Conservation (phyloP, 2,797 vertebrate genomes). For the Pseudotriccus pelzelni region DNA sequence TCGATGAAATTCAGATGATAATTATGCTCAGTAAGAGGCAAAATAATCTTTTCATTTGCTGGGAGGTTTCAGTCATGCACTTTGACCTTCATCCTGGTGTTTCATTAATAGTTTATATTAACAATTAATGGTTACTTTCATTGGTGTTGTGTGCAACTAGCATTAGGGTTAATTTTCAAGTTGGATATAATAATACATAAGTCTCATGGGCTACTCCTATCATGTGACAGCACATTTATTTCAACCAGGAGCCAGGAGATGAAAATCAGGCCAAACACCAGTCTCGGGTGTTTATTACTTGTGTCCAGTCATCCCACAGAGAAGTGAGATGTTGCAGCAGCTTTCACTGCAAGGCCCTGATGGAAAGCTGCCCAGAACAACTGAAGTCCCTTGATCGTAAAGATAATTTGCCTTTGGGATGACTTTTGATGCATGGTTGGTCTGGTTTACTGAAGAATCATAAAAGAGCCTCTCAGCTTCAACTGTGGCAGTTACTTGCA, state of each 20-base stretch:
- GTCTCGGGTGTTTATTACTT: conserved; percentile 17
- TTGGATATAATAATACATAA: conserved; percentile 44
- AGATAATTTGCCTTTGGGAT: conserved; percentile 47
- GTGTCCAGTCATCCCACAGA: conserved; percentile 38
- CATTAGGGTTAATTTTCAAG: conserved; percentile 61
- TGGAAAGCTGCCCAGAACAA: conserved; percentile 31
- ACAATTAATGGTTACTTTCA: conserved; percentile 63
- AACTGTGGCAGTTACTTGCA: background rate
- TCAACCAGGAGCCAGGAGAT: conserved; percentile 41
- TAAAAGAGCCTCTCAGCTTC: background rate
- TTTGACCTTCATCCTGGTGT: conserved; percentile 61
- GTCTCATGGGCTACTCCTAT: conserved; percentile 32
- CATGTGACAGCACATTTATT: conserved; percentile 56
- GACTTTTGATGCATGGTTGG: background rate
- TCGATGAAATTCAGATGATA: conserved; percentile 52
- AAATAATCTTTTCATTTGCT: conserved; percentile 61
- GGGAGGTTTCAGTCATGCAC: conserved; percentile 52
- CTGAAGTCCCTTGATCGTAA: conserved; percentile 9
- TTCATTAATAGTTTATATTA: conserved; percentile 69
- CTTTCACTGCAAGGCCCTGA: background rate
- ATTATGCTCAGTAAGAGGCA: conserved; percentile 52
- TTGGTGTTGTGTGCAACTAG: background rate
- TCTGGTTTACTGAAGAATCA: conserved; percentile 15
- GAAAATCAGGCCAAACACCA: conserved; percentile 44
- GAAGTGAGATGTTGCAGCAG: conserved; percentile 17